Evolutionary conservation across 2,797 vertebrate species (phyloP), one percentile per base, ranked within the genome.

Genomic region (Linurgus olivaceus): DNA sequence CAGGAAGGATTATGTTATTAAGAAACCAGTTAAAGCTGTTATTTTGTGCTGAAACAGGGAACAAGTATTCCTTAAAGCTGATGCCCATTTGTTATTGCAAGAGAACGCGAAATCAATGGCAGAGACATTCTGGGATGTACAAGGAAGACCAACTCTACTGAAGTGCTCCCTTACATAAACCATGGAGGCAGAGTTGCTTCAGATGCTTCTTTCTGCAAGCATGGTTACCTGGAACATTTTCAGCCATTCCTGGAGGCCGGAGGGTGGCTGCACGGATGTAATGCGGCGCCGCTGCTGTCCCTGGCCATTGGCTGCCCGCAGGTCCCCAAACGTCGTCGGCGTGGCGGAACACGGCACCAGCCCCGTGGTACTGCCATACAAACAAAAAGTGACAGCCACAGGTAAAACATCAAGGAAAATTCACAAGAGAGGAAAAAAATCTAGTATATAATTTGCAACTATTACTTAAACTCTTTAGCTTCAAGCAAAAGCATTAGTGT

Each of bases 231-330:
- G 99, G 98, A 99, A 99, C 98, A 99, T 99, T 92, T 99, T 99
- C 97, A 99, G 99, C 99, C 99, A 99, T 97, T 99, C 99, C 93
- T 99, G 99, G 90, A 99, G 99, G 97, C 99, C 99, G 4, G 99
- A 98, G 5, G 99, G 99, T 11, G 99, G 99, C 94, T 99, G 99
- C 94, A 99, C 99, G 88, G 99, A 99, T 95, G 99, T 99, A 96
- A 99, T 99, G 44, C 99, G 98, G 67, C 99, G 98, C 71, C 99
- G 98, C 70, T 99, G 99, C 76, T 99, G 99, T 70, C 99, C 99
- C 98, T 99, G 99, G 94, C 99, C 98, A 28, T 99, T 99, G 98
- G 99, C 99, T 91, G 99, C 98, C 97, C 99, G 98, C 94, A 99
- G 98, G 98, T 99, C 99, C 96, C 99, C 99, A 94, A 99, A 99